Base-by-base conservation (phyloP, 2,888 invertebrate species). In the Ophion slaviceki region DNA sequence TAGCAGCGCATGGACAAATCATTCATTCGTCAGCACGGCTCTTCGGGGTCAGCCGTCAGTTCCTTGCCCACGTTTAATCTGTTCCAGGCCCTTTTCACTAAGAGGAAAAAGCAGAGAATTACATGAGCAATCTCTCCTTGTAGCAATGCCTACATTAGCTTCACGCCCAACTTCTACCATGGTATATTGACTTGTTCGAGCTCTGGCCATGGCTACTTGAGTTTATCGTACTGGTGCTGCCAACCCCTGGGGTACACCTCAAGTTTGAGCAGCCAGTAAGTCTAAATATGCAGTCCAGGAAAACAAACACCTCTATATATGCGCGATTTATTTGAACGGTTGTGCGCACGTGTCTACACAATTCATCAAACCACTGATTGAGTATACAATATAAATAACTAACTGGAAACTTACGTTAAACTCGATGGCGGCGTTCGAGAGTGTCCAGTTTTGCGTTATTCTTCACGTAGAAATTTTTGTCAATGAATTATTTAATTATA, bases 401-500 rank as follows among this genome's bases (percentile, higher is more conserved):
- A 20, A 32, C 36, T 10, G 66, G 53, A 11, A 57, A 57, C 11
- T 20, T 6, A 45, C 28, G 28, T 24, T 45, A 36, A 61, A 40
- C 74, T 40, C 24, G 17, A 14, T n/a, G 59, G 14, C 28, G 53
- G 6, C 36, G 59, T n/a, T 79, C 64, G 74, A 74, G 53, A 83
- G 70, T 74, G 17, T 62, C 28, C 7, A 53, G 20, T 3, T 72
- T 24, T 28, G 53, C 10, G 57, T 36, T 72, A 10, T 24, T 10
- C 45, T 45, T 20, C n/a, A 68, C 40, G 57, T 57, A 28, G 24
- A 8, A 24, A 67, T 62, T 75, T 68, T 79, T 70, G 67, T 68
- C 62, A 74, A 83, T 83, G 62, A 83, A 83, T 83, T 79, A 79
- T 83, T 83, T 45, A 83, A 79, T 83, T 45, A 68, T 53, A 82